These are phyloP conservation scores for Deroplatys truncata DNA, from an alignment of 2,888 invertebrate species.

Conservation along the genomic window DNA sequence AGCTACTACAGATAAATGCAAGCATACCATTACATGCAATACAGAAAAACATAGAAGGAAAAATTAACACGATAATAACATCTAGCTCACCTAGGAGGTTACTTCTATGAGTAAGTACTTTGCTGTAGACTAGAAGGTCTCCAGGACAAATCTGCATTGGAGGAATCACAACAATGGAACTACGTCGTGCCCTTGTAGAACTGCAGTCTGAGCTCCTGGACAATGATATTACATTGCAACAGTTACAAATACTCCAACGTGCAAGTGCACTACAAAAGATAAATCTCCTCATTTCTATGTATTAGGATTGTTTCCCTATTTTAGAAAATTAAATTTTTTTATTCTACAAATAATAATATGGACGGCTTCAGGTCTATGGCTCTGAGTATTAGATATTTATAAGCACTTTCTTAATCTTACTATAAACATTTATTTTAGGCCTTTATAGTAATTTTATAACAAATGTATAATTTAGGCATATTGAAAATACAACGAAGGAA, in stretches of 20 bases:
- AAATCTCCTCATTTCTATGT: not conserved
- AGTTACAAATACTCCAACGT: not conserved
- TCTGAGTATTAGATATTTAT: no score
- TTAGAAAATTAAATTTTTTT: not conserved
- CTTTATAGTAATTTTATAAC: no score
- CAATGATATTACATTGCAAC: not conserved
- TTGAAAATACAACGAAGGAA: no score
- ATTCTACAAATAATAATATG: not conserved
- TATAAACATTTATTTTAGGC: no score
- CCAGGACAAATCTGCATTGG: conserved; percentile 49
- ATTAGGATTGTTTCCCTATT: no score
- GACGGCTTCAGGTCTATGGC: no score
- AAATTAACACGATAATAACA: not conserved
- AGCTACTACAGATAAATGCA: not conserved
- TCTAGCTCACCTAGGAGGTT: conserved; percentile 39
- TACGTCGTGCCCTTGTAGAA: conserved; percentile 38
- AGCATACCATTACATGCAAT: not conserved
- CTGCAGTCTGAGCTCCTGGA: conserved; percentile 34
- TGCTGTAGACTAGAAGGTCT: conserved; percentile 47
- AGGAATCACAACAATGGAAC: conserved; percentile 47
- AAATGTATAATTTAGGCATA: no score
- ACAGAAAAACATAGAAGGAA: not conserved
- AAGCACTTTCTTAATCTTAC: no score
- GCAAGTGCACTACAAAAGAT: not conserved
- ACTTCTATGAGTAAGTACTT: conserved; percentile 45